Percentiles rank a stretch among this genome's conserved stretches.
phyloP scores from a whole-genome alignment of 23 tunicate genomes.

The Styela clava region DNA sequence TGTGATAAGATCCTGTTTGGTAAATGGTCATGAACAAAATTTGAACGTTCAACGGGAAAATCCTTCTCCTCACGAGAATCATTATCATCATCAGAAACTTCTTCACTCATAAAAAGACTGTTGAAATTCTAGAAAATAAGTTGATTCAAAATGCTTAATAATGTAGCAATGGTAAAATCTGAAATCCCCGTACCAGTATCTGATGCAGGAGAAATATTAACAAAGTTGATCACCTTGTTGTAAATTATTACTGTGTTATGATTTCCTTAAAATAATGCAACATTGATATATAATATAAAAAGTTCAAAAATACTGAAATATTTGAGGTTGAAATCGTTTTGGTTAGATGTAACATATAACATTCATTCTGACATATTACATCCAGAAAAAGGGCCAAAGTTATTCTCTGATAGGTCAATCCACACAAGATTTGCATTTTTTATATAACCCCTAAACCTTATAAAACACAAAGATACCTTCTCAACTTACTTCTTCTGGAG shows the following conservation, averaged over 20 bases:
- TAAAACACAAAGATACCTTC: not conserved
- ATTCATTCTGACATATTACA: too few species aligned
- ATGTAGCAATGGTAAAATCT: too few species aligned
- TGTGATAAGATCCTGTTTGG: too few species aligned
- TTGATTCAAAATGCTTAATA: not conserved
- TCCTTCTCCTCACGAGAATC: not conserved
- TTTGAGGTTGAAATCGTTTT: too few species aligned
- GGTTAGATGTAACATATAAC: too few species aligned
- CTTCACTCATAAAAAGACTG: not conserved
- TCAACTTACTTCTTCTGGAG: slow-evolving; percentile 21
- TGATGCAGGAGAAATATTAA: not conserved
- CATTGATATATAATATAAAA: not conserved
- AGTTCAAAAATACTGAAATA: too few species aligned
- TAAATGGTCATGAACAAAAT: not conserved
- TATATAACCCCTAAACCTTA: not conserved
- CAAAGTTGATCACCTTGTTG: not conserved
- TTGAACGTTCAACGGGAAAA: not conserved
- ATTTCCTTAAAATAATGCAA: too few species aligned
- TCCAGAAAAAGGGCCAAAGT: not conserved
- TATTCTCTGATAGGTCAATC: not conserved
- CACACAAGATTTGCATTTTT: not conserved
- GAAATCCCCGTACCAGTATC: too few species aligned
- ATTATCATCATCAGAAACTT: not conserved
- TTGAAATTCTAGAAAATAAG: not conserved
- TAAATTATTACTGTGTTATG: too few species aligned